Evolutionary conservation across 2,888 invertebrate species (phyloP).

Genomic region (Hoplodrina blanda): DNA sequence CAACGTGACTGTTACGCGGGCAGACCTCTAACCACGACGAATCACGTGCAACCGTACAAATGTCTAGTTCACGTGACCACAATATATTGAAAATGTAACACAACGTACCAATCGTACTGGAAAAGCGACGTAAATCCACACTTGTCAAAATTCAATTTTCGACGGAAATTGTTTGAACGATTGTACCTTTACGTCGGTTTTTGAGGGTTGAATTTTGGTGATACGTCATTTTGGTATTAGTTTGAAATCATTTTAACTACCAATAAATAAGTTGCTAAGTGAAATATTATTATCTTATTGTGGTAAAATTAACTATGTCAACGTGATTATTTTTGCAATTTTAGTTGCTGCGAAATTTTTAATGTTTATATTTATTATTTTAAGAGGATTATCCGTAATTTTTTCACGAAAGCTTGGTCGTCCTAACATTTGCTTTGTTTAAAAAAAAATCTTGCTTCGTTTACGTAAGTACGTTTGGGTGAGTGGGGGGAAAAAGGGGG

Average conservation of each 20-base stretch:
- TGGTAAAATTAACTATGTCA: not conserved
- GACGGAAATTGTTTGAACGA: not conserved
- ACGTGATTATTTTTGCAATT: not conserved
- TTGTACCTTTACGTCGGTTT: not conserved
- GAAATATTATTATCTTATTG: slow-evolving; percentile 7
- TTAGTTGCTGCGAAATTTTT: not conserved
- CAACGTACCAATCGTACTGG: not conserved
- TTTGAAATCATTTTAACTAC: slow-evolving; percentile 14
- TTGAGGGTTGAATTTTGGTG: not conserved
- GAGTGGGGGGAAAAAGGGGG: not conserved
- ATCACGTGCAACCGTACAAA: slow-evolving; percentile 49
- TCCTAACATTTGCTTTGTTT: slow-evolving; percentile 8
- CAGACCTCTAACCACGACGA: slow-evolving; percentile 1
- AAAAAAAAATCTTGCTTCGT: not conserved
- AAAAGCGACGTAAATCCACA: slow-evolving; percentile 11
- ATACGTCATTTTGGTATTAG: not conserved
- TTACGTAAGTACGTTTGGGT: too few relatives aligned
- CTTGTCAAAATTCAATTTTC: not conserved
- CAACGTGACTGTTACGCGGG: slow-evolving; percentile 48
- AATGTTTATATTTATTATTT: not conserved
- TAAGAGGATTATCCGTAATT: not conserved
- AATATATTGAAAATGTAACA: slow-evolving; percentile 39
- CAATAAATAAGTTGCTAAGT: slow-evolving; percentile 20
- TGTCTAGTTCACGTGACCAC: slow-evolving; percentile 41
- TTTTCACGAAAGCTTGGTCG: slow-evolving; percentile 9